Base-by-base conservation (phyloP, 1,140 invertebrate species). In the Macrocentrus cingulum region DNA sequence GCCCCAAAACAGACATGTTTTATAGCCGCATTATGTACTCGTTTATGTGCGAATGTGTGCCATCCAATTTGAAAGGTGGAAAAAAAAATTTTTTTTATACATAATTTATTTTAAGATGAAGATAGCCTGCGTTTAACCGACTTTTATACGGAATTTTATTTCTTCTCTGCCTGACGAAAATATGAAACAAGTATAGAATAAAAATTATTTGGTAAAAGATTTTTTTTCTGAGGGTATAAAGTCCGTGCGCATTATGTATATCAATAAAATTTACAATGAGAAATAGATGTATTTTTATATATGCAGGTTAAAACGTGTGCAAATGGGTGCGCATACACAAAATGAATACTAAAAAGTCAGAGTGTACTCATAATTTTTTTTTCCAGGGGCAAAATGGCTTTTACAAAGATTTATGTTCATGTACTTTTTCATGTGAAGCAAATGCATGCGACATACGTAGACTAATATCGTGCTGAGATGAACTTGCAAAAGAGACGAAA, bases 361-460 rank as follows among this genome's bases (percentile, higher is more conserved):
- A n/a, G n/a, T n/a, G n/a, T n/a, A 25, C 45, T 48, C 45, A 48
- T 48, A 48, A 48, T 11, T 25, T 48, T 48, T 11, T 23, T 25
- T 15, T 15, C 8, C 11, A 39, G 11, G 20, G 23, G 45, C 45
- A 48, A 48, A 48, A 48, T 48, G 45, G 45, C 29, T 48, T 48
- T 16, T 39, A 39, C 13, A 11, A n/a, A n/a, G n/a, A n/a, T n/a
- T 19, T 44, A 18, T 19, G 3, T 15, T 23, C 2, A 2, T 23
- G 9, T n/a, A 32, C 22, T 48, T 48, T 48, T 23, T 48, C 29
- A 48, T 48, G 20, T 48, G 19, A 15, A 23, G 2, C n/a, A 13
- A 20, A 25, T 48, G 20, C 15, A 48, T 23, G 22, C 9, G 19
- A 13, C 45, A 48, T 19, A 19, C n/a, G 29, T 7, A 45, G 7